These are phyloP conservation scores for Paguma larvata DNA, from an alignment of 2,797 vertebrate species.

Conservation along the genomic window DNA sequence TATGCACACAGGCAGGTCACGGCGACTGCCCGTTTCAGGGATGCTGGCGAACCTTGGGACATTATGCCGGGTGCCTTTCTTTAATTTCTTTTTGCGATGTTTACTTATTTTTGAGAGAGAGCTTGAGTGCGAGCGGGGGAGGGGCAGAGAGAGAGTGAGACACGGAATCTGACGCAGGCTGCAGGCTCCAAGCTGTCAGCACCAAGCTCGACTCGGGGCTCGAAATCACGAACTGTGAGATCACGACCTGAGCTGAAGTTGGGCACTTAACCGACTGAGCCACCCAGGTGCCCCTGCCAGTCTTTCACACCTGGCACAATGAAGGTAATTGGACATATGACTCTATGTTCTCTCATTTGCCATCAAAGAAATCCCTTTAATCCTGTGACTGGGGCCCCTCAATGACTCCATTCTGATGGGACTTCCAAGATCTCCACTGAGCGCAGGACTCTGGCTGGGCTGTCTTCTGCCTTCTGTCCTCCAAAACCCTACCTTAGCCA, in stretches of 20 bases:
- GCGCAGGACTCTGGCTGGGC: background rate
- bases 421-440: too few relatives aligned
- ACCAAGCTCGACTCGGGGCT: too few relatives aligned
- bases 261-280: too few relatives aligned
- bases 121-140: too few relatives aligned
- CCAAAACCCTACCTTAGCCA: background rate
- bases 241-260: too few relatives aligned
- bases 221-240: too few relatives aligned
- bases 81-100: too few relatives aligned
- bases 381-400: background rate
- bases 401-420: background rate
- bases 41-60: background rate
- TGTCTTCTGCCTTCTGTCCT: background rate
- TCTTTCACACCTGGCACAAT: background rate
- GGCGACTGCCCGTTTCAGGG: accelerated
- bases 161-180: too few relatives aligned
- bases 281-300: too few relatives aligned
- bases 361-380: background rate
- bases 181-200: too few relatives aligned
- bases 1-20: background rate
- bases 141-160: too few relatives aligned
- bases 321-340: background rate
- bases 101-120: too few relatives aligned
- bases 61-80: background rate
- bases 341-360: background rate